phyloP scores from a whole-genome alignment of 1,140 invertebrate genomes.

The Trichonephila inaurata region DNA sequence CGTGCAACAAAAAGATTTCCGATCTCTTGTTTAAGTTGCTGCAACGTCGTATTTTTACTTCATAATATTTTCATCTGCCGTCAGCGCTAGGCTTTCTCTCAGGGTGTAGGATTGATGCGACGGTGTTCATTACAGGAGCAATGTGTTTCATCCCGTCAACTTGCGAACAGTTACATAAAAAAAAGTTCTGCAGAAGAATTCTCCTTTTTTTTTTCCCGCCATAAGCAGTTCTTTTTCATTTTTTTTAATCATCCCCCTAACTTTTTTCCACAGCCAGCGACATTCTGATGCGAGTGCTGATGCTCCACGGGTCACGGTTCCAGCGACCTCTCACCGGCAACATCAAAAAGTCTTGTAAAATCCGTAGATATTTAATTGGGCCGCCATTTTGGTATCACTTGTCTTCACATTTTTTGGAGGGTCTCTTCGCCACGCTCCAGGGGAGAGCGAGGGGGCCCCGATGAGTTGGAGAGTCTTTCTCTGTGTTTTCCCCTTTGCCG shows the following conservation, averaged over 20 bases:
- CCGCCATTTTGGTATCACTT: constrained; percentile 70
- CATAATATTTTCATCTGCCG: constrained; percentile 34
- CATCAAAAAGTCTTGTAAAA: constrained; percentile 68
- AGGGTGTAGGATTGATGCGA: constrained; percentile 32
- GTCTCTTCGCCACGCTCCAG: constrained; percentile 57
- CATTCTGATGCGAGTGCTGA: constrained; percentile 72
- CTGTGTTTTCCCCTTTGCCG: neutral
- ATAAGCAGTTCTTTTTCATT: constrained; percentile 34
- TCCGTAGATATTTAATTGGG: constrained; percentile 72
- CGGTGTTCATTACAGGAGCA: constrained; percentile 54
- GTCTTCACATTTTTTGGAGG: constrained; percentile 50
- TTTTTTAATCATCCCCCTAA: constrained; percentile 35
- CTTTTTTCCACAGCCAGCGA: constrained; percentile 51
- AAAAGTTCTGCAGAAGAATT: neutral
- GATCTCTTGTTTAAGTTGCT: neutral
- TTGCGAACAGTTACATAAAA: constrained; percentile 46
- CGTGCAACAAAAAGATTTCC: constrained; percentile 20
- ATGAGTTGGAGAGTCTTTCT: neutral
- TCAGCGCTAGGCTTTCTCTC: constrained; percentile 34
- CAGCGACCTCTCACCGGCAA: constrained; percentile 72
- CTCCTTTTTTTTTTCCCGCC: constrained; percentile 10
- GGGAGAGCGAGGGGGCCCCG: constrained; percentile 15
- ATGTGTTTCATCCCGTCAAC: constrained; percentile 61
- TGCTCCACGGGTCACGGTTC: constrained; percentile 72
- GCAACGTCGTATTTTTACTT: neutral